Percentiles rank a stretch among this genome's conserved stretches.
Conservation (phyloP, 2,113 vertebrate genomes). For the Tenebrosternarchus preto region DNA sequence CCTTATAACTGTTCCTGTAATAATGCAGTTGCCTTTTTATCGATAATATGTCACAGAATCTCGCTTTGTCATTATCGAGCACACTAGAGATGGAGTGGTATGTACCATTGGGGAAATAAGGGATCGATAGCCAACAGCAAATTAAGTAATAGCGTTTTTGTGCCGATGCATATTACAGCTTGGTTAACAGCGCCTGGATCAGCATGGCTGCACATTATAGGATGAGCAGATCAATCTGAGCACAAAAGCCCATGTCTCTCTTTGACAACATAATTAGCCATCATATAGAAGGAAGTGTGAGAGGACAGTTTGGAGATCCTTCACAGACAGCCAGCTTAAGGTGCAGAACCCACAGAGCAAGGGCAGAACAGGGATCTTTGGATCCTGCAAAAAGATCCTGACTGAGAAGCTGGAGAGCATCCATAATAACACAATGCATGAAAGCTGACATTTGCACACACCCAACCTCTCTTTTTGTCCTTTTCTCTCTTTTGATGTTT, state of each 20-base stretch:
- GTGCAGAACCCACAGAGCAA: slow-evolving; percentile 3
- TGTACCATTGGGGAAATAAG: slow-evolving; percentile 70
- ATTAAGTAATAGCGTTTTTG: slow-evolving; percentile 78
- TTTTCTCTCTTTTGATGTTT: no score
- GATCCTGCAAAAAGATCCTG: slow-evolving; percentile 7
- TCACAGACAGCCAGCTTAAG: slow-evolving; percentile 29
- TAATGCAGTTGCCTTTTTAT: slow-evolving; percentile 53
- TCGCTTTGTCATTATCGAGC: slow-evolving; percentile 57
- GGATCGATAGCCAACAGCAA: slow-evolving; percentile 74
- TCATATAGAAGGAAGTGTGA: slow-evolving; percentile 63
- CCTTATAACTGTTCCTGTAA: slow-evolving; percentile 43
- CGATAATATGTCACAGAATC: slow-evolving; percentile 59
- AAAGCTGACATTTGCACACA: no score
- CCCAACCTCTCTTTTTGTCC: no score
- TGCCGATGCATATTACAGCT: slow-evolving; percentile 69
- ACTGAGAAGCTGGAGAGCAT: neutral
- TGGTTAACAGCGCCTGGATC: slow-evolving; percentile 73
- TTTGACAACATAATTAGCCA: slow-evolving; percentile 62
- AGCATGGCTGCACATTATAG: slow-evolving; percentile 63
- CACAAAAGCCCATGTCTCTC: slow-evolving; percentile 60
- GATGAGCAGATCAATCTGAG: slow-evolving; percentile 67
- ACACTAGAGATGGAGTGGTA: slow-evolving; percentile 46
- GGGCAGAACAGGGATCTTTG: neutral
- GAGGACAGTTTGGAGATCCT: slow-evolving; percentile 58
- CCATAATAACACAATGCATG: no score